Evolutionary conservation across 2,113 vertebrate genomes (phyloP), one percentile per base, ranked within the genome.

Genomic region (Clinocottus analis): DNA sequence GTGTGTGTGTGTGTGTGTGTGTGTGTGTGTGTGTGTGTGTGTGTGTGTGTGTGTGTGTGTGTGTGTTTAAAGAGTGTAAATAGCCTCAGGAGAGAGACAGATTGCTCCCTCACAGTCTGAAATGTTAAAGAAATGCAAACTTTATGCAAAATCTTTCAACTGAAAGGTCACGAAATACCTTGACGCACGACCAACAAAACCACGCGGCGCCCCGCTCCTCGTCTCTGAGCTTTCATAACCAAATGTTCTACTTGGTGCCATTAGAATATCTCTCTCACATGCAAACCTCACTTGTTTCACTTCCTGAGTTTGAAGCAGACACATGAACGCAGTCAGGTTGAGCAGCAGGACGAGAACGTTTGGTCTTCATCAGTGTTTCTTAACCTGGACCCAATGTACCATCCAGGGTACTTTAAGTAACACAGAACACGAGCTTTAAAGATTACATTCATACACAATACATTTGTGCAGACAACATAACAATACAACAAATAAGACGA

Each of bases 51-150:
- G n/a, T n/a, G n/a, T n/a, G n/a, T n/a, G n/a, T n/a, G n/a, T n/a
- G n/a, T n/a, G n/a, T n/a, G n/a, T n/a, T n/a, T n/a, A n/a, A n/a
- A n/a, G n/a, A n/a, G 41, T 39, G 72, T 68, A 80, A 85, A 82
- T 8, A 49, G 53, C 75, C 73, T 25, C 45, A 61, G 43, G 9
- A 64, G 29, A 23, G 53, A 62, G n/a, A 39, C 62, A 29, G 17
- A 41, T 56, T 21, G 23, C 11, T 3, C 47, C 16, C 68, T 78
- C 35, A 55, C 77, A 19, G 19, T 66, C 75, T 83, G 47, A 75
- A 83, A 83, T 86, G 87, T 56, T 85, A 88, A 80, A 73, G 70
- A 61, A 87, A 89, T 93, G 84, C 84, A 91, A 88, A 86, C 61
- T 35, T 29, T 65, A 93, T 85, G 84, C 87, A 90, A 91, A 90